Percentiles rank a stretch among this genome's conserved stretches.
These are phyloP conservation scores for Ptyas mucosa DNA, from an alignment of 2,113 vertebrate genomes.

Conservation along the genomic window DNA sequence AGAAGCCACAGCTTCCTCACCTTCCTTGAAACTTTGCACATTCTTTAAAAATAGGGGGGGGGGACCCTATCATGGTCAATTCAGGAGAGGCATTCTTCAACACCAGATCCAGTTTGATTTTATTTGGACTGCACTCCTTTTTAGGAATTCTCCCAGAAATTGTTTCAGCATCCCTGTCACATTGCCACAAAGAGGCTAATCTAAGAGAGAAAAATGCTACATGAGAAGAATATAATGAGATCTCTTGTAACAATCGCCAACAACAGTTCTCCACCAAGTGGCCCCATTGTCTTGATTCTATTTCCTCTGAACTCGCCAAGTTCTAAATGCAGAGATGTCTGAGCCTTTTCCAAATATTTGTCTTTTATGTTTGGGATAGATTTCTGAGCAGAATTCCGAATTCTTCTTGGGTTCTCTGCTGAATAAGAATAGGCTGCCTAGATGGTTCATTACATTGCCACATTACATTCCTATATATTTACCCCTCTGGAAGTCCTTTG, in stretches of 20 bases:
- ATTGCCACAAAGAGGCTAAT: neutral
- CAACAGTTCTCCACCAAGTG: constrained; percentile 21
- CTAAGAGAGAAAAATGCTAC: neutral
- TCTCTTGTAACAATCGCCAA: constrained; percentile 22
- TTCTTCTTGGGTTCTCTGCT: neutral
- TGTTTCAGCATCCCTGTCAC: neutral
- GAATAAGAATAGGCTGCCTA: neutral
- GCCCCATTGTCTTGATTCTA: neutral
- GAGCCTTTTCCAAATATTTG: neutral
- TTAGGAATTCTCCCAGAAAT: neutral
- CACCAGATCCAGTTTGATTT: neutral
- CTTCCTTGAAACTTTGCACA: neutral
- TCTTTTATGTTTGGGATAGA: neutral
- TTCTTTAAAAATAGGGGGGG: neutral
- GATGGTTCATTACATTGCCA: neutral
- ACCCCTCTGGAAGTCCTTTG: neutral
- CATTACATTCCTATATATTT: neutral
- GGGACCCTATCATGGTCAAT: neutral
- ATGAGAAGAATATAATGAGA: neutral
- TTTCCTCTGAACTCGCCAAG: neutral
- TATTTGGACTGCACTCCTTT: neutral
- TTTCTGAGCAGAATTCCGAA: neutral
- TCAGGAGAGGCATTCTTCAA: neutral
- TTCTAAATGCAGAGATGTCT: neutral
- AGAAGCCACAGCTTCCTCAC: neutral